A percentile compares a stretch with the other conserved stretches of the same genome.
Evolutionary conservation across 2,888 invertebrate species (phyloP).

Genomic region (Electrophaes corylata): DNA sequence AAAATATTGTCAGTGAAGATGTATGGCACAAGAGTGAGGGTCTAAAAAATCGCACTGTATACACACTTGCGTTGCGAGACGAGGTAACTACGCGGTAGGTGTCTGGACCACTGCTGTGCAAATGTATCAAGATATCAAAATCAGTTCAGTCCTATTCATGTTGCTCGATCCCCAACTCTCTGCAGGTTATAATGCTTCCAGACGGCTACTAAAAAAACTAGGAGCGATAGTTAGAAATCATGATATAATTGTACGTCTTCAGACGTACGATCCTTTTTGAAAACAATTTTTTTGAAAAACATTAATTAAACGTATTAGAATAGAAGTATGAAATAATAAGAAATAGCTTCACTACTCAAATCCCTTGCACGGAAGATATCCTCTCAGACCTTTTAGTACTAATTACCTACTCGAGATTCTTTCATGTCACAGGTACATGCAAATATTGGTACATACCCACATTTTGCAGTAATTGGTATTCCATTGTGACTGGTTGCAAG

Average conservation of each 20-base stretch:
- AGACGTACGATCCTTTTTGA: background rate
- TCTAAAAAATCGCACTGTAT: conserved; percentile 57
- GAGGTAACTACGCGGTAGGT: conserved; percentile 60
- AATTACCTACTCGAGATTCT: too few species aligned
- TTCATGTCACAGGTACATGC: too few species aligned
- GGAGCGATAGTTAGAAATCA: conserved; percentile 60
- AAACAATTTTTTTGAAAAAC: too few species aligned
- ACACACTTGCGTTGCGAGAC: conserved; percentile 47
- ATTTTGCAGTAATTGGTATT: too few species aligned
- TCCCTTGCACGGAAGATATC: too few species aligned
- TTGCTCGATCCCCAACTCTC: conserved; percentile 43
- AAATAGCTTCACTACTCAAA: too few species aligned
- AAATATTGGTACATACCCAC: too few species aligned
- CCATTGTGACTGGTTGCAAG: too few species aligned
- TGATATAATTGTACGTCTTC: conserved; percentile 37
- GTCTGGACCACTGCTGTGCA: conserved; percentile 65
- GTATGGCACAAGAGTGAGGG: conserved; percentile 57
- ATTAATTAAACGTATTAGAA: too few species aligned
- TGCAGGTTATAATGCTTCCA: conserved; percentile 44
- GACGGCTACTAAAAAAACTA: conserved; percentile 45
- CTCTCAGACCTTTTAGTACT: too few species aligned
- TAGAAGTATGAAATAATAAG: too few species aligned
- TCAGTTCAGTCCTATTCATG: conserved; percentile 50
- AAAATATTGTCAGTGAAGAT: conserved; percentile 68
- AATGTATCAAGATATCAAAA: conserved; percentile 56